phyloP scores from a whole-genome alignment of 1,140 invertebrate genomes.

The Paramacrobiotus metropolitanus region DNA sequence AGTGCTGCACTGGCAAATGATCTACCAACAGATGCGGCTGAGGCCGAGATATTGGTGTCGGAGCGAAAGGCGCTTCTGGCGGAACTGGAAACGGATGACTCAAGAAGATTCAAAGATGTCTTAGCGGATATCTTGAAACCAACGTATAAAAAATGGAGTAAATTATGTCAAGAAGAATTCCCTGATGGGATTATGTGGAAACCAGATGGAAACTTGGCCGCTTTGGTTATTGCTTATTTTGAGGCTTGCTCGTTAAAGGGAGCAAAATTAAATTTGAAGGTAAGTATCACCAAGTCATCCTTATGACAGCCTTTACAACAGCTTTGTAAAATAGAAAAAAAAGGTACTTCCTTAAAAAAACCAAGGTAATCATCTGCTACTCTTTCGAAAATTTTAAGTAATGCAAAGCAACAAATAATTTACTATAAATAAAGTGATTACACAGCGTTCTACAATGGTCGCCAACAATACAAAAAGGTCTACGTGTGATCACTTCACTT shows the following conservation, averaged over 20 bases:
- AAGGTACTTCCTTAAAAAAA: no score
- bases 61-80: background rate
- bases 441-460: no score
- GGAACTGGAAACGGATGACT: background rate
- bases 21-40: background rate
- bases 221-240: background rate
- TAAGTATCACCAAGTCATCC: background rate
- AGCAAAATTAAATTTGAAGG: background rate
- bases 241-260: background rate
- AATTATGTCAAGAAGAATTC: background rate
- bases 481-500: no score
- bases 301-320: no score
- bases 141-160: background rate
- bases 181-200: background rate
- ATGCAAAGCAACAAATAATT: no score
- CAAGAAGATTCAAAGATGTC: background rate
- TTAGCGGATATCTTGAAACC: background rate
- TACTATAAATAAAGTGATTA: no score
- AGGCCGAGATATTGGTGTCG: background rate
- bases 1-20: background rate
- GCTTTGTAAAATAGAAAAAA: background rate
- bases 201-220: background rate
- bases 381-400: no score
- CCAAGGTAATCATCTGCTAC: no score
- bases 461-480: no score